phyloP scores from a whole-genome alignment of 2,113 vertebrate species.

The Neomonachus schauinslandi region DNA sequence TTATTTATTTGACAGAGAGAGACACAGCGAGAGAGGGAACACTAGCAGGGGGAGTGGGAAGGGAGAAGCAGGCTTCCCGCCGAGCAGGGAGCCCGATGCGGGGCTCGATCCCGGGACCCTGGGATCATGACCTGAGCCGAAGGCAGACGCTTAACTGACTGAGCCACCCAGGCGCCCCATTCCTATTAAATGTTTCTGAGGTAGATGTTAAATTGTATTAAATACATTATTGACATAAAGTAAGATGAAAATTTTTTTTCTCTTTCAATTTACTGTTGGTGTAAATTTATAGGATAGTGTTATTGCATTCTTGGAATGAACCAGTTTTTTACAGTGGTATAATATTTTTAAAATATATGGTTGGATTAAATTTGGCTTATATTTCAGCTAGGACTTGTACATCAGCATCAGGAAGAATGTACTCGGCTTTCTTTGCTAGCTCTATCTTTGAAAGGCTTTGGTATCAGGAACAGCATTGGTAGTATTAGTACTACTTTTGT shows the following conservation, averaged over 20 bases:
- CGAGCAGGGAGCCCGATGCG: too few species aligned
- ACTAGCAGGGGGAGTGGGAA: too few species aligned
- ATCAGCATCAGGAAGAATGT: background rate
- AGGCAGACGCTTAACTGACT: too few species aligned
- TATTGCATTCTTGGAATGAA: background rate
- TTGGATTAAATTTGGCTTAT: background rate
- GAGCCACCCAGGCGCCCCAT: background rate
- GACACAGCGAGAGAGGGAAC: too few species aligned
- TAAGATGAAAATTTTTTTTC: background rate
- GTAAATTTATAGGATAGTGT: background rate
- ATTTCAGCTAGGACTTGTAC: background rate
- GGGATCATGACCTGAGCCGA: too few species aligned
- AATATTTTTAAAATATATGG: background rate
- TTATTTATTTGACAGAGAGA: too few species aligned
- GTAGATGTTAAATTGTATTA: slow-evolving; percentile 24
- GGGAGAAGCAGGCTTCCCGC: too few species aligned
- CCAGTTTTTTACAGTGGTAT: background rate
- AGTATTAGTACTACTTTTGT: background rate
- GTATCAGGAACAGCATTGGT: background rate
- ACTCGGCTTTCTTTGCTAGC: background rate
- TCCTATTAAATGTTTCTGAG: slow-evolving; percentile 19
- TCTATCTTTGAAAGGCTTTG: background rate
- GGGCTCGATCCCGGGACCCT: too few species aligned
- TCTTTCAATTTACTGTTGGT: slow-evolving; percentile 7
- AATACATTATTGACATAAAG: background rate